Percentiles rank a stretch among this genome's conserved stretches.
phyloP scores from a whole-genome alignment of 64 coral and sea anemone genomes.

The Stichodactyla helianthus region DNA sequence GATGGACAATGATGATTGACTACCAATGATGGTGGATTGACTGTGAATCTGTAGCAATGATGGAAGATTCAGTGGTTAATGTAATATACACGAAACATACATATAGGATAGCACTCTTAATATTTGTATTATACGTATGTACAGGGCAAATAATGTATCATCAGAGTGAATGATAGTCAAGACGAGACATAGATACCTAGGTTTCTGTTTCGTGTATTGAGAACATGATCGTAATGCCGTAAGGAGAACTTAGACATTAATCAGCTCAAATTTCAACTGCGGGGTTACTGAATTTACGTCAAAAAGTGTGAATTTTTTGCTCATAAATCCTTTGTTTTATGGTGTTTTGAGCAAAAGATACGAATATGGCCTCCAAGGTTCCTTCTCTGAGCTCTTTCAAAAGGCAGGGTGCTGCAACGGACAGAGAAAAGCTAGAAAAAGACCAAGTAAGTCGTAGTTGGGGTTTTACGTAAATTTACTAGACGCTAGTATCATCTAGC shows the following conservation, averaged over 20 bases:
- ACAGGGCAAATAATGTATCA: too few relatives aligned
- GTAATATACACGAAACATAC: too few relatives aligned
- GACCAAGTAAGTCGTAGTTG: constrained; percentile 34
- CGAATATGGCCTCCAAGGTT: not conserved
- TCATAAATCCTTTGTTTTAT: constrained; percentile 1
- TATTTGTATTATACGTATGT: too few relatives aligned
- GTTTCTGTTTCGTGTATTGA: too few relatives aligned
- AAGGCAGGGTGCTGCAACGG: constrained; percentile 31
- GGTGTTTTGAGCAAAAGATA: not conserved
- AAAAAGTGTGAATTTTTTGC: not conserved
- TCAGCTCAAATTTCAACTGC: not conserved
- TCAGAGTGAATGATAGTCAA: too few relatives aligned
- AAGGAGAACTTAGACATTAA: not conserved
- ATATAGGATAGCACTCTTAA: too few relatives aligned
- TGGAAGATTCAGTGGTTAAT: too few relatives aligned
- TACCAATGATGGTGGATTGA: too few relatives aligned
- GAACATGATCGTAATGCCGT: not conserved
- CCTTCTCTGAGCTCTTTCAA: constrained; percentile 34
- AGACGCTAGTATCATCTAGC: not conserved
- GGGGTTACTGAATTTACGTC: not conserved
- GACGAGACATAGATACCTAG: too few relatives aligned
- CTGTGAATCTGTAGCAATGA: too few relatives aligned
- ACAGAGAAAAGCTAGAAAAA: constrained; percentile 56
- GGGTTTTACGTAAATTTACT: not conserved
- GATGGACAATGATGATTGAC: too few relatives aligned